Percentiles rank a stretch among this genome's conserved stretches.
These are phyloP conservation scores for Gasterosteus aculeatus DNA, from an alignment of 2,113 vertebrate species.

Conservation along the genomic window DNA sequence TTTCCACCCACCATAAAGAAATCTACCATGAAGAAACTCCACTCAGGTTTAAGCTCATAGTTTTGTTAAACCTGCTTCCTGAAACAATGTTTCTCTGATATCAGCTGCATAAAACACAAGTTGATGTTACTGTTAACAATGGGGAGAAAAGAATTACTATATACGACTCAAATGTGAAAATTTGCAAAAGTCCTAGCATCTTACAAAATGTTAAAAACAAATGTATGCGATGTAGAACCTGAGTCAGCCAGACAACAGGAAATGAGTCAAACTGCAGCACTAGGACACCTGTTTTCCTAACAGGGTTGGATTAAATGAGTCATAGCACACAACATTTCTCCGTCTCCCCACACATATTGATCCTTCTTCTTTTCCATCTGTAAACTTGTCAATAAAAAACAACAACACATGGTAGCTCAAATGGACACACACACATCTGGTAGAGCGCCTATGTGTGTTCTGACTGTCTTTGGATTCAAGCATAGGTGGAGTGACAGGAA, in stretches of 20 bases:
- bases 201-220: not conserved
- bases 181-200: not conserved
- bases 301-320: slow-evolving; percentile 35
- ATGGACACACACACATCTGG: not conserved
- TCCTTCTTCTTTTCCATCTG: slow-evolving; percentile 48
- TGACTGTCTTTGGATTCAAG: slow-evolving; percentile 14
- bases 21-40: not conserved
- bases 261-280: slow-evolving; percentile 16
- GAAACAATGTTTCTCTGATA: not conserved
- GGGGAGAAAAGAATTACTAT: not conserved
- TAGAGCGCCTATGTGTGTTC: not conserved
- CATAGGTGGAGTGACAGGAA: not conserved
- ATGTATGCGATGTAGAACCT: not conserved
- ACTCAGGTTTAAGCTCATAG: not conserved
- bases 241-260: slow-evolving; percentile 24
- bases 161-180: not conserved
- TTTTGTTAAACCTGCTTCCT: not conserved
- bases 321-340: slow-evolving; percentile 46
- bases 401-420: slow-evolving; percentile 41
- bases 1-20: no score
- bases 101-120: not conserved
- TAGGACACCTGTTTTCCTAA: slow-evolving; percentile 11
- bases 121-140: not conserved
- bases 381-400: slow-evolving; percentile 53
- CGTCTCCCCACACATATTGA: slow-evolving; percentile 35